Evolutionary conservation across 2,113 vertebrate genomes (phyloP), one percentile per base, ranked within the genome.

Genomic region (Pleuronectes platessa): DNA sequence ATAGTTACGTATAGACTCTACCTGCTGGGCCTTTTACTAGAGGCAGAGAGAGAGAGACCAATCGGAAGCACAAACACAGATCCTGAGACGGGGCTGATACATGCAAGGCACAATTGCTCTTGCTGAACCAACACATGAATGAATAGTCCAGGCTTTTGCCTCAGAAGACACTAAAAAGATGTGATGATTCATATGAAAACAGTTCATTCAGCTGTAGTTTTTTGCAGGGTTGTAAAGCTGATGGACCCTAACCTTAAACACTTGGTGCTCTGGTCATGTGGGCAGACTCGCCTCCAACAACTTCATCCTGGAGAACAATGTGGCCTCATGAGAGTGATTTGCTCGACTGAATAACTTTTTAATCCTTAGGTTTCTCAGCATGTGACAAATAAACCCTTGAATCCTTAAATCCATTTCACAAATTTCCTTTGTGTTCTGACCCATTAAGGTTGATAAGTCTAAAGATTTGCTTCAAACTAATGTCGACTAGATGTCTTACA

Each of bases 1-100:
- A 47, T 15, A 53, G 49, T 55, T 73, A 35, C 21, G 26, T 76
- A 31, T 60, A 53, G 66, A 76, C 70, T 35, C 24, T 5, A 71
- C 56, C 62, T 62, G 75, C 63, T 71, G 37, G 21, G 37, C 24
- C 47, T 73, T 74, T 72, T 37, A 79, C 58, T 49, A 77, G 24
- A 40, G 17, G 31, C 74, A 61, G 31, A 63, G 51, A 40, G 51
- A 40, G 23, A 62, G 20, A 8, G 5, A 53, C 42, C 31, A 18
- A 47, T 21, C 24, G 37, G 61, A 76, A 62, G 55, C 40, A 58
- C 55, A 63, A 69, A 9, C 61, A 27, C 14, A 79, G 21, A 74
- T 18, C 55, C 17, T 18, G 10, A 69, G n/a, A 68, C 18, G 31
- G 13, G 13, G 17, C 68, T 70, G 37, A 80, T 70, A 40, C 60